Percentiles rank a stretch among this genome's conserved stretches.
These are phyloP conservation scores for Hippoglossus stenolepis DNA, from an alignment of 2,113 vertebrate genomes.

Conservation along the genomic window DNA sequence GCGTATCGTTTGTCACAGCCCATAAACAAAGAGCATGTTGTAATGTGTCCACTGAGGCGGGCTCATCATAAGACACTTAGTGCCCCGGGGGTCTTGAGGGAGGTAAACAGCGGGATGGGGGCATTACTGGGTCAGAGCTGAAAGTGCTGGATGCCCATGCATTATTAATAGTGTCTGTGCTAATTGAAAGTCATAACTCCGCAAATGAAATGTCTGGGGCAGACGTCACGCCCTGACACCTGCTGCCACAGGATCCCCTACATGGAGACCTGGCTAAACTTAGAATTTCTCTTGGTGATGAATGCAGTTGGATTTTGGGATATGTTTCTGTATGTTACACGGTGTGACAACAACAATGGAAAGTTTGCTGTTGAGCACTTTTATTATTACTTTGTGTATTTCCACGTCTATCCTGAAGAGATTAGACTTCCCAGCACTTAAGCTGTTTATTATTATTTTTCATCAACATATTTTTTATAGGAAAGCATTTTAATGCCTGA, in stretches of 20 bases:
- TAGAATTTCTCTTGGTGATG: slow-evolving; percentile 19
- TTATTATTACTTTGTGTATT: neutral
- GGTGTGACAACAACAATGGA: neutral
- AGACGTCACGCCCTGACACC: slow-evolving; percentile 37
- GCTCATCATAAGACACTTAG: slow-evolving; percentile 55
- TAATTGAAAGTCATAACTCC: slow-evolving; percentile 77
- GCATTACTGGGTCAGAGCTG: slow-evolving; percentile 62
- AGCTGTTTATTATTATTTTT: too few species aligned
- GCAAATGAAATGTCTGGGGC: slow-evolving; percentile 72
- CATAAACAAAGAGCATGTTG: slow-evolving; percentile 42
- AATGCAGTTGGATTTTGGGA: neutral
- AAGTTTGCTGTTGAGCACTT: neutral
- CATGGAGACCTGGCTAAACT: slow-evolving; percentile 37
- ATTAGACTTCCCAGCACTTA: too few species aligned
- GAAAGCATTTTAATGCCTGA: too few species aligned
- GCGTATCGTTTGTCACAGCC: slow-evolving; percentile 15
- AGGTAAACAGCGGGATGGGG: slow-evolving; percentile 62
- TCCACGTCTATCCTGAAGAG: too few species aligned
- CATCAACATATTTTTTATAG: too few species aligned
- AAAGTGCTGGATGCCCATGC: slow-evolving; percentile 60
- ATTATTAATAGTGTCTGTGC: slow-evolving; percentile 74
- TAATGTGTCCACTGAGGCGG: slow-evolving; percentile 53
- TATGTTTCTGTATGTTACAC: neutral
- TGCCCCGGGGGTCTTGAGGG: slow-evolving; percentile 41
- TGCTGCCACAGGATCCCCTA: slow-evolving; percentile 16